These are phyloP conservation scores for Gadopsis bispinosus DNA, from an alignment of 2,797 vertebrate genomes.

Conservation along the genomic window DNA sequence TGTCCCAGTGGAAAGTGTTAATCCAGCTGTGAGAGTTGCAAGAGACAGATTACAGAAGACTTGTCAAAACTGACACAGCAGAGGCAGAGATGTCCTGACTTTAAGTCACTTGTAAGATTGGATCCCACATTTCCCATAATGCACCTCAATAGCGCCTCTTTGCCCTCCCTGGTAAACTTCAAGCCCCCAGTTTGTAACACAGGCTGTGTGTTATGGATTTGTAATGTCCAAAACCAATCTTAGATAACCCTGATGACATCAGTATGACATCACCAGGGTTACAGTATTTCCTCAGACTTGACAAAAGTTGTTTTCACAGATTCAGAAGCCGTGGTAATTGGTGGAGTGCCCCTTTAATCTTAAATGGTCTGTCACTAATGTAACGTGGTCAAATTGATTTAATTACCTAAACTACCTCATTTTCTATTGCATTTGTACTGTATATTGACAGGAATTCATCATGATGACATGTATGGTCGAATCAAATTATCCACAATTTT, in stretches of 20 bases:
- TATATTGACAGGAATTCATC: neutral
- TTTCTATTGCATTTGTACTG: neutral
- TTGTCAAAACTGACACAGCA: neutral
- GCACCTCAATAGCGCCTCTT: neutral
- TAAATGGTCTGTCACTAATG: neutral
- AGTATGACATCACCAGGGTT: neutral
- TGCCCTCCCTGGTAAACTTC: neutral
- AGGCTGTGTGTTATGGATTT: neutral
- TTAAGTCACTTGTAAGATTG: neutral
- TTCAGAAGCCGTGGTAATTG: neutral
- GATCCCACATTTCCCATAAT: conserved; percentile 1
- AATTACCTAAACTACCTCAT: neutral
- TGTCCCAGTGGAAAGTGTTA: neutral
- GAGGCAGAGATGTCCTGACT: neutral
- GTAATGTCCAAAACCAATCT: neutral
- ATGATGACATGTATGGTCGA: neutral
- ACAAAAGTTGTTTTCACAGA: neutral
- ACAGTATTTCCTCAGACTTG: neutral
- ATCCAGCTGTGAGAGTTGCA: neutral
- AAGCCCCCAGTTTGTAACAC: neutral
- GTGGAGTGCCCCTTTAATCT: conserved; percentile 3
- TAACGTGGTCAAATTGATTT: conserved; percentile 7
- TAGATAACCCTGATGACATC: conserved; percentile 7
- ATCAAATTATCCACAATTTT: neutral
- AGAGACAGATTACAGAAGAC: neutral